Percentiles rank a stretch among this genome's conserved stretches.
phyloP scores from a whole-genome alignment of 1,140 invertebrate species.

The Tribolium madens region DNA sequence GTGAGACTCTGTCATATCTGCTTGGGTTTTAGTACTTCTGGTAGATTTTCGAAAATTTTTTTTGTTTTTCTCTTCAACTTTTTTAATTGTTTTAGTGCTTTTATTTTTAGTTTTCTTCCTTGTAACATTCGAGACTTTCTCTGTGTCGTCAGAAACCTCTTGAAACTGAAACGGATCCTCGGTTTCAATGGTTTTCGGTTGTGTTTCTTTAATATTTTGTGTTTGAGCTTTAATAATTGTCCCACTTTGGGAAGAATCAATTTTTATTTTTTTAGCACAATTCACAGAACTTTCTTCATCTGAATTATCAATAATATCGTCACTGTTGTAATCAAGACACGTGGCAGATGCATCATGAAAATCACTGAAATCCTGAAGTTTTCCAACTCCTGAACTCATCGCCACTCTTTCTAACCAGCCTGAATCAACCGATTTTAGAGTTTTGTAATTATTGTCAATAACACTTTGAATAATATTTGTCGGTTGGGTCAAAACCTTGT shows the following conservation, averaged over 20 bases:
- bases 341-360: conserved; percentile 12
- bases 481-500: conserved; percentile 57
- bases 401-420: conserved; percentile 62
- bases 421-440: conserved; percentile 57
- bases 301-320: conserved; percentile 76
- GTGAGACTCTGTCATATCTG: conserved; percentile 50
- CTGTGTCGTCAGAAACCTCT: not conserved
- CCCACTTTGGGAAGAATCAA: conserved; percentile 2
- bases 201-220: not conserved
- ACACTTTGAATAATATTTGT: conserved; percentile 66
- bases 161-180: conserved; percentile 7
- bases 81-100: conserved; percentile 5
- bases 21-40: conserved; percentile 56
- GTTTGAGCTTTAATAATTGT: not conserved
- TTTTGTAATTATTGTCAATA: conserved; percentile 54
- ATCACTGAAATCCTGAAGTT: conserved; percentile 28
- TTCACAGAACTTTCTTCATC: conserved; percentile 67
- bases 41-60: conserved; percentile 49
- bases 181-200: not conserved
- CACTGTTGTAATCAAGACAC: conserved; percentile 58
- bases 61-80: not conserved
- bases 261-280: conserved; percentile 61
- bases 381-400: conserved; percentile 50
- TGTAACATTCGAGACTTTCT: no score
- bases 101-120: conserved; percentile 6